Percentiles rank a stretch among this genome's conserved stretches.
These are phyloP conservation scores for Heliconius charithonia DNA, from an alignment of 2,888 invertebrate species.

Conservation along the genomic window DNA sequence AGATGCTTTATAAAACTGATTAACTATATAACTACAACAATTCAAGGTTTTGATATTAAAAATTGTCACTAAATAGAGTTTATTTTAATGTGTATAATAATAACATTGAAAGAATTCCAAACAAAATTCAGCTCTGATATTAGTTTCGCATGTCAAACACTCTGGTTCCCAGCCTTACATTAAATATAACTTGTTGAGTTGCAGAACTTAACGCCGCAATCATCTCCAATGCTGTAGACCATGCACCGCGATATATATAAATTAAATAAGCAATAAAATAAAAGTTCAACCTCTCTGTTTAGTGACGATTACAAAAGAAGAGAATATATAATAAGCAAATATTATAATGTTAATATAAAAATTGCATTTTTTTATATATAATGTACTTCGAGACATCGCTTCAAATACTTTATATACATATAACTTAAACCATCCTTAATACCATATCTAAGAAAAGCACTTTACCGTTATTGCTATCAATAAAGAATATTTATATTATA, in stretches of 20 bases:
- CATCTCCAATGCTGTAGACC: no score
- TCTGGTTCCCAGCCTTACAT: no score
- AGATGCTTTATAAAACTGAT: background rate
- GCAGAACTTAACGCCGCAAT: no score
- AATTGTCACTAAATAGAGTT: no score
- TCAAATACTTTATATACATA: slow-evolving; percentile 19
- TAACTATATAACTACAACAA: background rate
- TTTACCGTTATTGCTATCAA: background rate
- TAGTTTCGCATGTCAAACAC: no score
- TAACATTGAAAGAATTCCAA: no score
- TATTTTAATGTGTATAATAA: no score
- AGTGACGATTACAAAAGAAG: background rate
- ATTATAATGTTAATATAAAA: slow-evolving; percentile 1
- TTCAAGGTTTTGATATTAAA: background rate
- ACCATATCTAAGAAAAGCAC: background rate
- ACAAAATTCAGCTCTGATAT: no score
- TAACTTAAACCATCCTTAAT: slow-evolving; percentile 10
- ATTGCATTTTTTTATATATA: slow-evolving; percentile 3
- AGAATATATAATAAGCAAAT: background rate
- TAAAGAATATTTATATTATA: background rate
- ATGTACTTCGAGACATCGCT: background rate
- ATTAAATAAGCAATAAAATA: no score
- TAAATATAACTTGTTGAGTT: no score
- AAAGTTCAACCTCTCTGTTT: background rate
- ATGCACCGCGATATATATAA: no score